Conservation (phyloP, 2,888 invertebrate genomes). For the Labia minor region DNA sequence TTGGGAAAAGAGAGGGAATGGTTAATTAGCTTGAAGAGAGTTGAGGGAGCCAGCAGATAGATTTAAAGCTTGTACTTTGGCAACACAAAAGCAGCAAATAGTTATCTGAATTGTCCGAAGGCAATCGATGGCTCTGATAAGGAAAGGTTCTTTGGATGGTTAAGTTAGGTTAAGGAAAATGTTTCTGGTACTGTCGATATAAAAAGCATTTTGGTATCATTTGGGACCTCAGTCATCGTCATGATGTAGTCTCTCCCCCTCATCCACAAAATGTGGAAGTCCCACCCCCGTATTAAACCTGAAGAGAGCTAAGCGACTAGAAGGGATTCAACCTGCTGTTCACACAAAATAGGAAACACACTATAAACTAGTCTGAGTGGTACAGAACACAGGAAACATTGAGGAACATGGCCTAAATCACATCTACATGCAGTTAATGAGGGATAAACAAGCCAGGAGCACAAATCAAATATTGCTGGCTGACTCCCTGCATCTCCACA, state of each 20-base stretch:
- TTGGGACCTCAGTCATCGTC: slow-evolving; percentile 3
- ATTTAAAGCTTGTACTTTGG: not conserved
- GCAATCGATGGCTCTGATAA: not conserved
- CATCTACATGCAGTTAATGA: slow-evolving; percentile 28
- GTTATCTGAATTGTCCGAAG: not conserved
- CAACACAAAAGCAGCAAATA: not conserved
- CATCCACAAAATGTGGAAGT: not conserved
- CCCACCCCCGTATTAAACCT: slow-evolving; percentile 3
- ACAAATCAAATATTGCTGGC: slow-evolving; percentile 26
- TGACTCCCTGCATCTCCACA: slow-evolving; percentile 25
- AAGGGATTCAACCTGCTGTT: slow-evolving; percentile 14
- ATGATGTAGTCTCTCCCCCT: not conserved
- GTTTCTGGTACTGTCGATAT: not conserved
- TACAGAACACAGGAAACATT: slow-evolving; percentile 23
- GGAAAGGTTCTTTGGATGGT: not conserved
- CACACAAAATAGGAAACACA: slow-evolving; percentile 17
- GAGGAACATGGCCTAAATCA: slow-evolving; percentile 24
- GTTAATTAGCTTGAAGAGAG: slow-evolving; percentile 16
- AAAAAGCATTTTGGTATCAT: not conserved
- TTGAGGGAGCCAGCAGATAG: slow-evolving; percentile 26
- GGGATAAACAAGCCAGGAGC: slow-evolving; percentile 23
- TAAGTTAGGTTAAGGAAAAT: not conserved
- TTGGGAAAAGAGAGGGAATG: not conserved
- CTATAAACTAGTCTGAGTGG: slow-evolving; percentile 21
- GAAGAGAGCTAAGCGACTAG: slow-evolving; percentile 5